Base-by-base conservation (phyloP, 2,113 vertebrate species). In the Passer domesticus region DNA sequence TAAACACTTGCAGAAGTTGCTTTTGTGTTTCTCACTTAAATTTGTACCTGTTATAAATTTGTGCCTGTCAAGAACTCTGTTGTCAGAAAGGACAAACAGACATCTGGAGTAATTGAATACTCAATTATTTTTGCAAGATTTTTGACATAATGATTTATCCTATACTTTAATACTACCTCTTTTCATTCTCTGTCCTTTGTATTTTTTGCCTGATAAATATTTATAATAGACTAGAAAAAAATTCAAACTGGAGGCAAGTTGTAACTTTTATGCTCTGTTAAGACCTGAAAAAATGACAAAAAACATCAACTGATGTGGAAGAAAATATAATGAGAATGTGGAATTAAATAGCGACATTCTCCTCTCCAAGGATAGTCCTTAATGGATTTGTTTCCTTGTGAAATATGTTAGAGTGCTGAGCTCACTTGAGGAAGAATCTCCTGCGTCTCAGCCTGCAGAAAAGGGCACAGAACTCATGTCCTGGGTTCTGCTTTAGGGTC, bases 151-250 rank as follows among this genome's bases (percentile, higher is more conserved):
- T 76, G 55, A 94, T 90, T 75, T 89, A 83, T 92, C 49, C 60
- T 77, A 4, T 80, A 27, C 49, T 95, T 96, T 83, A 82, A 83
- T 89, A 35, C 41, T 85, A 73, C 24, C 24, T 69, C 20, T 94
- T 86, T 83, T 96, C 14, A 37, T 92, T 95, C 49, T 84, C 63
- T 53, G 24, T 85, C 24, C 17, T 81, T 90, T n/a, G 19, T 92
- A 49, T 30, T 55, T 91, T 91, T 93, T 90, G 13, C 33, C 58
- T 47, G 78, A 76, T 77, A 91, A 96, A 96, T 95, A 72, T 67
- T 92, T 43, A 87, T 70, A 83, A 53, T 75, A 39, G 23, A 59
- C 43, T 44, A 91, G 35, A 91, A 94, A 89, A 89, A 77, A 80
- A 70, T 70, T 64, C 46, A 67, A 79, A 82, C 73, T 37, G 30